These are phyloP conservation scores for Poecilia picta DNA, from an alignment of 2,797 vertebrate species.

Conservation along the genomic window DNA sequence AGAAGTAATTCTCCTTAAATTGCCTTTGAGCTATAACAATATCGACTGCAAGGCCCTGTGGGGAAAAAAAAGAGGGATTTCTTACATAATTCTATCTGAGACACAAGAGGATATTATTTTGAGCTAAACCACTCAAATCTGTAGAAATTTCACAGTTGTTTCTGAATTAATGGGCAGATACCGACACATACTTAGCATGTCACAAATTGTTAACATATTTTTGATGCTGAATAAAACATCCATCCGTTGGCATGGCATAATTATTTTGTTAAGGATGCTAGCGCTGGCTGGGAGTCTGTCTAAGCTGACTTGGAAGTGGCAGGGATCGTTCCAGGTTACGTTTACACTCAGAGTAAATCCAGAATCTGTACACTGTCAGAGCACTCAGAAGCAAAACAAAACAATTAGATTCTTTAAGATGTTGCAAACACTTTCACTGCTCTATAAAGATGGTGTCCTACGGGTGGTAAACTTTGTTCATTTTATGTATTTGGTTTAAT, in stretches of 20 bases:
- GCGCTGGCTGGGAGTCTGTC: background rate
- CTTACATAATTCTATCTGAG: background rate
- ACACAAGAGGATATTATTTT: background rate
- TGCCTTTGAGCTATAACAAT: conserved; percentile 37
- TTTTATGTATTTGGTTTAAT: background rate
- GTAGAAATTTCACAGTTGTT: background rate
- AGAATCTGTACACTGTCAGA: background rate
- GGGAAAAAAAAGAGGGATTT: conserved; percentile 7
- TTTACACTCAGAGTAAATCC: background rate
- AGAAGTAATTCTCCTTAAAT: conserved; percentile 36
- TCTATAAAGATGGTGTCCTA: background rate
- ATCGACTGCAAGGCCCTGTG: conserved; percentile 28
- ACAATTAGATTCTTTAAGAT: background rate
- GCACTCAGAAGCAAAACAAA: background rate
- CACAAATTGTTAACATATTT: background rate
- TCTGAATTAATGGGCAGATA: background rate
- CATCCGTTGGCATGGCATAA: background rate
- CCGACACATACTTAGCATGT: background rate
- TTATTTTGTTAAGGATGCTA: background rate
- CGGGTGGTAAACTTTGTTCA: background rate
- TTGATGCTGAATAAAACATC: background rate
- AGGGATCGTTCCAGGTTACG: background rate
- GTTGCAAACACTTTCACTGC: background rate
- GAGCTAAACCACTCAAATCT: background rate
- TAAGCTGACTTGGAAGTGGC: background rate